Evolutionary conservation across 2,888 invertebrate genomes (phyloP), one percentile per base, ranked within the genome.

Genomic region (Tetragonisca angustula): DNA sequence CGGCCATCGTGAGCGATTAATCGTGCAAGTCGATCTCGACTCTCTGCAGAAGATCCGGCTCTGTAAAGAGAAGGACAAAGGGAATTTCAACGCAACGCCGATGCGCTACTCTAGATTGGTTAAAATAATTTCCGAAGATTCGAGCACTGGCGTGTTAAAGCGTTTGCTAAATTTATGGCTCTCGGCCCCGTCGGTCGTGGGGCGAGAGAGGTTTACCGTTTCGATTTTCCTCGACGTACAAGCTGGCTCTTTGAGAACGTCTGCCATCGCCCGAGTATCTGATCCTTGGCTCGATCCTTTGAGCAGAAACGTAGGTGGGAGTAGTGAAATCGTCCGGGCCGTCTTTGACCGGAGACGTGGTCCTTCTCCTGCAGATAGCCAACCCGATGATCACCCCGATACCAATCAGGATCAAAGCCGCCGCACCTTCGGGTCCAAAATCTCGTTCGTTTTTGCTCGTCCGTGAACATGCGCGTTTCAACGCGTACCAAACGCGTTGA

Each of bases 321-420:
- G 91, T 94, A n/a, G 93, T 94, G 62, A 94, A 94, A 84, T 94
- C 94, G 67, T 94, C 94, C 59, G 91, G 91, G 3, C 90, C 89
- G 67, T 91, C 90, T 21, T 81, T 87, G 24, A 81, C 76, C 3
- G 91, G 90, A 4, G 87, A 82, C 21, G 85, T 80, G 50, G 89
- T 89, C 75, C 94, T 92, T 74, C 91, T 91, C 24, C 93, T 91
- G 85, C 94, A 94, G 84, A 94, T 91, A 49, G 90, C 92, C 76
- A 94, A 88, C 11, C 94, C 94, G 61, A 94, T 94, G 56, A 93
- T 90, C 69, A 94, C 92, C 50, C 94, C 94, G 82, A 94, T 92
- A 43, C 94, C 94, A 67, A 94, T 87, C 56, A 94, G 90, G 64
- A 94, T 89, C 76, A 94, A 86, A 17, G 93, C 92, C n/a, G 91